Evolutionary conservation across 2,113 vertebrate species (phyloP), one percentile per base, ranked within the genome.

Genomic region (Vidua macroura): DNA sequence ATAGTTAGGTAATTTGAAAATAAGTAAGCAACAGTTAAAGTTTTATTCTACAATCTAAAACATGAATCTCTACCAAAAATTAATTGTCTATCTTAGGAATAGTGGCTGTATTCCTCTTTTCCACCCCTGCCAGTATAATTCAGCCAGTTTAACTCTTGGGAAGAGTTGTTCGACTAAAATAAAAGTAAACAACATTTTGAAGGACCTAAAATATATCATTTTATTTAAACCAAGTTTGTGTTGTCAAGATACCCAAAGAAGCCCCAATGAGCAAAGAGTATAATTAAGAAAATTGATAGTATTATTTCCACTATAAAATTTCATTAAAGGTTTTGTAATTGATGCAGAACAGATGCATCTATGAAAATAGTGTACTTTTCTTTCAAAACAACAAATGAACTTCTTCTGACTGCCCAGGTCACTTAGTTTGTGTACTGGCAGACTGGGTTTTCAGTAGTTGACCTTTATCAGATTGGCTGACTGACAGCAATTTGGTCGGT

Each of bases 391-490:
- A 44, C 52, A 75, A 87, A 90, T 52, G 49, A 62, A 58, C n/a
- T 68, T 56, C 33, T 31, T 56, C 33, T 31, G 31, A 46, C 39
- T 88, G 37, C 59, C 44, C 74, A 83, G 81, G 82, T 76, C 68
- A 92, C 37, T 81, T 88, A 95, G 91, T 91, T 75, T 68, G 80
- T 93, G 86, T 83, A 87, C 84, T 73, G 52, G 86, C 53, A 94
- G 44, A 62, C 59, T 74, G 66, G 76, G 46, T 91, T 87, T 95
- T 92, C 95, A 84, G 41, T 90, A 70, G 20, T 31, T 97, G 96
- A 98, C 96, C 98, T 98, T 98, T 98, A 98, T 98, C 97, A 97
- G 98, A 98, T 97, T 94, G 97, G 97, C 97, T 76, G 52, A 33
- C 37, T 81, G 91, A 83, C 56, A 75, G 67, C 14, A 13, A 87